Evolutionary conservation across 2,888 invertebrate genomes (phyloP).

Genomic region (Chirona hameri): DNA sequence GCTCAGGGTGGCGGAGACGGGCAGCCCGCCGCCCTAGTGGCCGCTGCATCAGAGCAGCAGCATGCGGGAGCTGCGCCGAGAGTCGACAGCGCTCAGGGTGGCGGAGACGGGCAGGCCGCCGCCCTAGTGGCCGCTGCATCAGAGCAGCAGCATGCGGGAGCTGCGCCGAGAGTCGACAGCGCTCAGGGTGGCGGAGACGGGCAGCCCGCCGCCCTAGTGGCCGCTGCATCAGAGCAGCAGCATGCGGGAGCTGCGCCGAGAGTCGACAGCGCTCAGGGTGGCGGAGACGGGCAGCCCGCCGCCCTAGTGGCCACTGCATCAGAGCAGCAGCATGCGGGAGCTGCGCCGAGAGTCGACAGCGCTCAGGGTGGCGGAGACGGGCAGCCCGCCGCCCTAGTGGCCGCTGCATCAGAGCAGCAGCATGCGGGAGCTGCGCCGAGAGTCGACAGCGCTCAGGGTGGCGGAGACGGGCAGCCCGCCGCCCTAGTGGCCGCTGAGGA

Average conservation of each 20-base stretch:
- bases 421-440: slow-evolving; percentile 69
- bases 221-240: no score
- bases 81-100: slow-evolving; percentile 51
- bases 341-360: slow-evolving; percentile 62
- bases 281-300: not conserved
- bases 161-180: slow-evolving; percentile 62
- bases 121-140: not conserved
- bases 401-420: no score
- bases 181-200: slow-evolving; percentile 39
- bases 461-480: not conserved
- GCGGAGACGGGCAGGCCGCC: not conserved
- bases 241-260: slow-evolving; percentile 69
- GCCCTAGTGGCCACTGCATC: not conserved
- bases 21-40: not conserved
- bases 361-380: slow-evolving; percentile 39
- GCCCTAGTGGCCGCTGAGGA: no score
- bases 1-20: slow-evolving; percentile 39
- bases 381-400: not conserved
- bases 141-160: no score
- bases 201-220: not conserved
- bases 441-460: slow-evolving; percentile 51
- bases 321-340: slow-evolving; percentile 68
- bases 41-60: no score
- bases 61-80: slow-evolving; percentile 69
- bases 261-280: slow-evolving; percentile 51